phyloP scores from a whole-genome alignment of 2,888 invertebrate genomes.

The Netelia virgata region DNA sequence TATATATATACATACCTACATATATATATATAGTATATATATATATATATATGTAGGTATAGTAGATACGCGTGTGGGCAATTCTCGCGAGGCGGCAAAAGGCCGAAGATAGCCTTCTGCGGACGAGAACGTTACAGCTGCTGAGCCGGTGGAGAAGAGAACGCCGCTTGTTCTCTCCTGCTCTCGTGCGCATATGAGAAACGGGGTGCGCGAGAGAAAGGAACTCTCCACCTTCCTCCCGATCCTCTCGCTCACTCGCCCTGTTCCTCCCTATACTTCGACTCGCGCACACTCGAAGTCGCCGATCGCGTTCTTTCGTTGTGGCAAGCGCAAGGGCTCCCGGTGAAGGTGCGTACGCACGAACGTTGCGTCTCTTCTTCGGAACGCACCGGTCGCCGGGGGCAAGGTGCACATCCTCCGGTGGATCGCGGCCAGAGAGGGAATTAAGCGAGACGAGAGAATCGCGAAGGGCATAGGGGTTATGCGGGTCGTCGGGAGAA shows the following conservation, averaged over 20 bases:
- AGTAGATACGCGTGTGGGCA: conserved; percentile 64
- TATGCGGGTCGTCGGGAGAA: background rate
- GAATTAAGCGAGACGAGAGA: background rate
- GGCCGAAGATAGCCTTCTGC: conserved; percentile 65
- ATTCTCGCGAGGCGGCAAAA: conserved; percentile 59
- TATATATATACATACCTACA: background rate
- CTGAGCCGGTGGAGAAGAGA: conserved; percentile 45
- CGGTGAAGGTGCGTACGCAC: conserved; percentile 57
- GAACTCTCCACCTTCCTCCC: conserved; percentile 2
- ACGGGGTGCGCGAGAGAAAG: conserved; percentile 38
- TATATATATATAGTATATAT: background rate
- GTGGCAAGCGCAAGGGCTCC: conserved; percentile 14
- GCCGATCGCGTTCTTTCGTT: background rate
- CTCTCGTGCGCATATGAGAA: conserved; percentile 24
- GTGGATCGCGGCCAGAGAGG: conserved; percentile 20
- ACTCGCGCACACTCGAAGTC: too few relatives aligned
- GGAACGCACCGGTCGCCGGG: conserved; percentile 59
- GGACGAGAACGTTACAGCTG: conserved; percentile 65
- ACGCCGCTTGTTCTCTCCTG: conserved; percentile 34
- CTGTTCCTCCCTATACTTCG: background rate
- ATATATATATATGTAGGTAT: background rate
- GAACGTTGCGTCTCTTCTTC: conserved; percentile 41
- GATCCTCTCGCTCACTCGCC: background rate
- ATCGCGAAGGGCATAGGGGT: background rate
- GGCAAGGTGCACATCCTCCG: conserved; percentile 65